Evolutionary conservation across 2,797 vertebrate species (phyloP), one percentile per base, ranked within the genome.

Genomic region (Enteromius treurensis): DNA sequence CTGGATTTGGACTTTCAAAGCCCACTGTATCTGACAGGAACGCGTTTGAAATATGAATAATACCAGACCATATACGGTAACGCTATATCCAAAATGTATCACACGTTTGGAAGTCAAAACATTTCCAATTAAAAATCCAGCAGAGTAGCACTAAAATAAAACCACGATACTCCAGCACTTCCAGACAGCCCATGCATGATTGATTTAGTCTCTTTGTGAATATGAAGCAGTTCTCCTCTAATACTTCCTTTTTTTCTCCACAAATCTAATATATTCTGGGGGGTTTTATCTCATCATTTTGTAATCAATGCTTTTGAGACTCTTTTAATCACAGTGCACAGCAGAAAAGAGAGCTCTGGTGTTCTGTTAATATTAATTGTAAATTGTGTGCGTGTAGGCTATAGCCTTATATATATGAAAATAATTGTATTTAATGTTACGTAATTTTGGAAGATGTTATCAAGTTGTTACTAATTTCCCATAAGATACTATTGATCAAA

Each of bases 141-240:
- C 37, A 70, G 49, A 42, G 23, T 32, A 29, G 67, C 65, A 73
- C 40, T 34, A 73, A 80, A 81, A 73, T 19, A 62, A 55, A n/a
- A 34, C 17, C 3, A 37, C 5, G 69, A 49, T 64, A 49, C 62
- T 64, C 69, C 55, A 62, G 40, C 4, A 62, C 4, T 73, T 62
- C 26, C n/a, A 47, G 40, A 47, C 62, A 73, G 60, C 34, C 17
- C 26, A 71, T 80, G 53, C 68, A 47, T 62, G 55, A 73, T 23
- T 62, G 40, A 81, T 47, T 47, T 32, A 80, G 23, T 45, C 40
- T 49, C 68, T 73, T 73, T 81, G 40, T 74, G 80, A 81, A 81
- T 74, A 81, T 40, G 5, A 65, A 81, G 73, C 55, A 49, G 40
- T n/a, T 19, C 17, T 71, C 45, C 11, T 60, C 42, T 51, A n/a